Conservation (phyloP, 92 coral and sea anemone species). For the Bergia sp. region DNA sequence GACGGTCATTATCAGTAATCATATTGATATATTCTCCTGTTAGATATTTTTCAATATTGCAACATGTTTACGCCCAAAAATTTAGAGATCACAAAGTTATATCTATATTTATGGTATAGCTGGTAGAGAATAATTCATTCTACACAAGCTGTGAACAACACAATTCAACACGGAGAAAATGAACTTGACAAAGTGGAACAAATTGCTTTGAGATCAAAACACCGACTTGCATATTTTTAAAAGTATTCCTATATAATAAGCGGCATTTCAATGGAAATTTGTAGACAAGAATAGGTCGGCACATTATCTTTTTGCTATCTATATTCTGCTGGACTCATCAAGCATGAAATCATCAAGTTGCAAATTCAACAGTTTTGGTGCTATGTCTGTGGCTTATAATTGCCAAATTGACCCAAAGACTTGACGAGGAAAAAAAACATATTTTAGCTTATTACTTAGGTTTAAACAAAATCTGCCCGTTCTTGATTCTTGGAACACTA, state of each 20-base stretch:
- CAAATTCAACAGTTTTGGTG: background rate
- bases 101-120: background rate
- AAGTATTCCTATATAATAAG: background rate
- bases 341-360: constrained; percentile 2
- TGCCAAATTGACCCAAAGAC: background rate
- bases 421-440: background rate
- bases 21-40: background rate
- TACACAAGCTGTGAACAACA: background rate
- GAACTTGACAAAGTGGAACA: constrained; percentile 3
- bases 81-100: background rate
- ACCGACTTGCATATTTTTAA: background rate
- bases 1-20: constrained; percentile 12
- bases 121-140: background rate
- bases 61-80: constrained; percentile 15
- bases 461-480: background rate
- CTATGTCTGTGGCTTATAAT: background rate
- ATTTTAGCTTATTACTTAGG: background rate
- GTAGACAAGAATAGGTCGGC: background rate
- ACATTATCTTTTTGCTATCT: background rate
- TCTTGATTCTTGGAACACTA: background rate
- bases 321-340: background rate
- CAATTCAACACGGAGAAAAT: constrained; percentile 9
- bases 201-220: constrained; percentile 23
- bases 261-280: constrained; percentile 12
- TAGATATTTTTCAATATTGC: constrained; percentile 1